Evolutionary conservation across 30 jellyfish, hydroid and myxozoan genomes (phyloP).

Genomic region (Aurelia coerulea): DNA sequence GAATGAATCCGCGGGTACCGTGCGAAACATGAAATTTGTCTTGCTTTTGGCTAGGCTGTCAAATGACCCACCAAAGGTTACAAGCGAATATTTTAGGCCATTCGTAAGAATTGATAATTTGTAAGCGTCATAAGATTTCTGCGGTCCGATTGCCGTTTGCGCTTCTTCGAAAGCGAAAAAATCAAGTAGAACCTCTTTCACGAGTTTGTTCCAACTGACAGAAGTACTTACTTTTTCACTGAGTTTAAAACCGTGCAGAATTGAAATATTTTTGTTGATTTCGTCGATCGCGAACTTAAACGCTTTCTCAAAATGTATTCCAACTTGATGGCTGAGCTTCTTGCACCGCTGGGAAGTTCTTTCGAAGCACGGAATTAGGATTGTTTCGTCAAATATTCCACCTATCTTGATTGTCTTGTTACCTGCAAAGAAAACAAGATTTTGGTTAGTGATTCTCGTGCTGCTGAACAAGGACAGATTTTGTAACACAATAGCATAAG

Average conservation of each 20-base stretch:
- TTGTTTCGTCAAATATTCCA: slow-evolving; percentile 57
- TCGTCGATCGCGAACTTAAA: slow-evolving; percentile 59
- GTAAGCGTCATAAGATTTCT: slow-evolving; percentile 58
- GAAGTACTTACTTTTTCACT: neutral
- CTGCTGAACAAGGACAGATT: neutral
- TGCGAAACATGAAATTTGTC: slow-evolving; percentile 61
- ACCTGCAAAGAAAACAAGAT: slow-evolving; percentile 29
- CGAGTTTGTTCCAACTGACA: neutral
- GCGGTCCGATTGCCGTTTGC: slow-evolving; percentile 74
- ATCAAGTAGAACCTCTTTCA: neutral
- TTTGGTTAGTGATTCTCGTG: neutral
- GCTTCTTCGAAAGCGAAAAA: slow-evolving; percentile 19
- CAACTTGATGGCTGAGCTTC: slow-evolving; percentile 68
- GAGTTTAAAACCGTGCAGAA: slow-evolving; percentile 73
- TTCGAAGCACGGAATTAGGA: neutral
- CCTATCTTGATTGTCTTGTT: slow-evolving; percentile 60
- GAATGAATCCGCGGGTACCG: slow-evolving; percentile 84
- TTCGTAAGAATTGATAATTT: slow-evolving; percentile 46
- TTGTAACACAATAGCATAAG: no score
- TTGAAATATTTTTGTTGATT: slow-evolving; percentile 66
- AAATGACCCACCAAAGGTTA: slow-evolving; percentile 83
- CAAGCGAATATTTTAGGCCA: slow-evolving; percentile 55
- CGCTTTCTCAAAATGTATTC: slow-evolving; percentile 77
- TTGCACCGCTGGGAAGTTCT: neutral
- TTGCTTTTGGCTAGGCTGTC: slow-evolving; percentile 12